Percentiles rank a stretch among this genome's conserved stretches.
phyloP scores from a whole-genome alignment of 2,113 vertebrate genomes.

The Nyctereutes procyonoides region DNA sequence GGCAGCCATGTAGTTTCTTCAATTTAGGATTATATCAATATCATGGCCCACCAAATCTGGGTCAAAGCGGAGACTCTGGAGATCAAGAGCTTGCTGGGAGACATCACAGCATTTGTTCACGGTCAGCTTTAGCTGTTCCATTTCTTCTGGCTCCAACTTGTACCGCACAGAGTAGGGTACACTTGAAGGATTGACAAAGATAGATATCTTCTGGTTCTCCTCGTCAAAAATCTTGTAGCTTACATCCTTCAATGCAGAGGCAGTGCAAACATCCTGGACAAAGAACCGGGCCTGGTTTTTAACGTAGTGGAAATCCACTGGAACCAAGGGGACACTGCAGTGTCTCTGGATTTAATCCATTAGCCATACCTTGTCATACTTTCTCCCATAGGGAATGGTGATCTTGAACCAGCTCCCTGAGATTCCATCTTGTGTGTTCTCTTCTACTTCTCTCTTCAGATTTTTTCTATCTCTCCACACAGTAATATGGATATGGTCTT shows the following conservation, averaged over 20 bases:
- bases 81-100: slow-evolving; percentile 88
- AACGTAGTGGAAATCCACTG: slow-evolving; percentile 88
- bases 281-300: slow-evolving; percentile 87
- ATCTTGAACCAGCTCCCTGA: slow-evolving; percentile 89
- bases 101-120: slow-evolving; percentile 91
- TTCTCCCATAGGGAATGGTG: slow-evolving; percentile 90
- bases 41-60: slow-evolving; percentile 87
- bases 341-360: slow-evolving; percentile 86
- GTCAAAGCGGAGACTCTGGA: slow-evolving; percentile 90
- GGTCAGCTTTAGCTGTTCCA: slow-evolving; percentile 80
- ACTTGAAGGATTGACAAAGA: slow-evolving; percentile 42
- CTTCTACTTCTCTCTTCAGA: not conserved
- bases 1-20: slow-evolving; percentile 88
- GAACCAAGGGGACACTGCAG: slow-evolving; percentile 86
- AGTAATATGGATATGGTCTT: slow-evolving; percentile 53
- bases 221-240: slow-evolving; percentile 88
- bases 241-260: slow-evolving; percentile 87
- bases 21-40: slow-evolving; percentile 89
- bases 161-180: slow-evolving; percentile 53
- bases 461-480: not conserved
- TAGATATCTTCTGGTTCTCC: slow-evolving; percentile 85
- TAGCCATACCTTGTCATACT: slow-evolving; percentile 91
- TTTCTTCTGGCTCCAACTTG: slow-evolving; percentile 64
- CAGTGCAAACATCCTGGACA: slow-evolving; percentile 85
- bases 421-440: not conserved